Percentiles rank a stretch among this genome's conserved stretches.
Evolutionary conservation across 2,113 vertebrate genomes (phyloP).

Genomic region (Ia io): DNA sequence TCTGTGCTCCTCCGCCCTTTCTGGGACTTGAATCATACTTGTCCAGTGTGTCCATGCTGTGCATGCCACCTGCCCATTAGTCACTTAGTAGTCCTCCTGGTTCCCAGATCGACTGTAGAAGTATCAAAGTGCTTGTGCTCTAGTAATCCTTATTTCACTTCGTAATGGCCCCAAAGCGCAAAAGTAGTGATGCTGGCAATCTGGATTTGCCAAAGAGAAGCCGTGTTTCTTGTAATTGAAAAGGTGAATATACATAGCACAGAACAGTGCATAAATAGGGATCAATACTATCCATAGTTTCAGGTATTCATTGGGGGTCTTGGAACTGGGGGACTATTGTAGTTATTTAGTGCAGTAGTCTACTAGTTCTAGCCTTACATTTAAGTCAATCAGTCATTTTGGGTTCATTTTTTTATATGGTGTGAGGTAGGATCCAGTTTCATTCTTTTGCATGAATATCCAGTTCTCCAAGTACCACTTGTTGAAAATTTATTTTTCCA

Average conservation of each 20-base stretch:
- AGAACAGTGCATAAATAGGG: not conserved
- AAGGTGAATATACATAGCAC: not conserved
- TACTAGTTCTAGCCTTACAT: not conserved
- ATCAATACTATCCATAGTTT: not conserved
- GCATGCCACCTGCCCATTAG: not conserved
- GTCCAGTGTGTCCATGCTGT: not conserved
- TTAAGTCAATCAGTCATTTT: not conserved
- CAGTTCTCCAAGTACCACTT: not conserved
- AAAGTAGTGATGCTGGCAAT: not conserved
- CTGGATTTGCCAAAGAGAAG: not conserved
- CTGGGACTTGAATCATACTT: not conserved
- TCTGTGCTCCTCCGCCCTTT: not conserved
- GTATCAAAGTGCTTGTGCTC: not conserved
- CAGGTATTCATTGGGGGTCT: not conserved
- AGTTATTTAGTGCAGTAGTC: not conserved
- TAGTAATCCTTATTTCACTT: not conserved
- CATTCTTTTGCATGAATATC: not conserved
- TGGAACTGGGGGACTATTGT: not conserved
- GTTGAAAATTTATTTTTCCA: not conserved
- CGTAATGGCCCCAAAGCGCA: not conserved
- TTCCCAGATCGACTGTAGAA: not conserved
- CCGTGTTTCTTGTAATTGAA: not conserved
- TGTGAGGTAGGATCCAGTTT: not conserved
- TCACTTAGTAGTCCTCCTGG: not conserved
- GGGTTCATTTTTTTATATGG: not conserved